Percentiles rank a stretch among this genome's conserved stretches.
These are phyloP conservation scores for Pantherophis guttatus DNA, from an alignment of 2,113 vertebrate genomes.

Conservation along the genomic window DNA sequence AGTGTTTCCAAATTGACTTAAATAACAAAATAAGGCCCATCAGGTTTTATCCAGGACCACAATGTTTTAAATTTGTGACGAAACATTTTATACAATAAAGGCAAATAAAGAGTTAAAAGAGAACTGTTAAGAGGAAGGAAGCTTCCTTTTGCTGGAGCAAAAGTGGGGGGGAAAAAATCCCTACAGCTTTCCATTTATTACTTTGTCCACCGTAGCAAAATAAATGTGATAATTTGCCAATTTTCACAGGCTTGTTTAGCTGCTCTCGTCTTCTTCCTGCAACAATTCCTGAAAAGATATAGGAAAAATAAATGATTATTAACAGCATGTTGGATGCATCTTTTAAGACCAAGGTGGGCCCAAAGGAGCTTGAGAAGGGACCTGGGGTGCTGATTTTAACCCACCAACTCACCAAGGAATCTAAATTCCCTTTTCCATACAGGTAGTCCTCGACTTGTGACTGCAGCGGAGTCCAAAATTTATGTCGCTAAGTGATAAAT, in stretches of 20 bases:
- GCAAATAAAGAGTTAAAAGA: background rate
- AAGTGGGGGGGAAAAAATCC: rapidly evolving
- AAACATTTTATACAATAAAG: background rate
- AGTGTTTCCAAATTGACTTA: background rate
- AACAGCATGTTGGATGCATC: rapidly evolving
- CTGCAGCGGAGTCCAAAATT: no score
- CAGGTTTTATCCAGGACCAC: no score
- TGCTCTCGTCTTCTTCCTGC: background rate
- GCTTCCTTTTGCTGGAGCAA: no score
- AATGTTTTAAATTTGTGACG: background rate
- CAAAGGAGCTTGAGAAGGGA: background rate
- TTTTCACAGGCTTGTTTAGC: background rate
- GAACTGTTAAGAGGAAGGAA: background rate
- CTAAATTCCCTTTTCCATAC: background rate
- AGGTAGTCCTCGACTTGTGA: no score
- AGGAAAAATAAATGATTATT: background rate
- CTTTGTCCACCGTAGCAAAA: background rate
- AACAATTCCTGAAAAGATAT: background rate
- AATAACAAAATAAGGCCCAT: background rate
- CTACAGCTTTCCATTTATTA: background rate
- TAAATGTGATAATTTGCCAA: background rate
- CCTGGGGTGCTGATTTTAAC: background rate
- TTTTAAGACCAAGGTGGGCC: background rate
- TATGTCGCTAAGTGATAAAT: no score
- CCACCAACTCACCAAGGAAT: background rate